phyloP scores from a whole-genome alignment of 2,888 invertebrate genomes.

The Ceriagrion tenellum region DNA sequence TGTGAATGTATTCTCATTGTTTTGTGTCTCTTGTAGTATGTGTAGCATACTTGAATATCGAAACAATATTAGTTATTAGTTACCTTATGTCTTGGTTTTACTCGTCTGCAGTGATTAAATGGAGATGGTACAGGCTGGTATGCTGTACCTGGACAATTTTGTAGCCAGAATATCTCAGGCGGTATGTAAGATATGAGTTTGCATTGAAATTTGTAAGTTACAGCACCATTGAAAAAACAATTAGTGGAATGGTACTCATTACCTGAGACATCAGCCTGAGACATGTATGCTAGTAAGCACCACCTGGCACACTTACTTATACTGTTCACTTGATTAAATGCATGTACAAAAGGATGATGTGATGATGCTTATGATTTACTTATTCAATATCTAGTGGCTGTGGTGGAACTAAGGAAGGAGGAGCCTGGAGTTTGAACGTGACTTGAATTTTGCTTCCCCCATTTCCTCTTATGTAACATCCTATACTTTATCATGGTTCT shows the following conservation, averaged over 20 bases:
- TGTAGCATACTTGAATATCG: neutral
- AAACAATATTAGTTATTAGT: neutral
- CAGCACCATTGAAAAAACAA: neutral
- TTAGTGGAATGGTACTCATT: neutral
- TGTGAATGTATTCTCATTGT: neutral
- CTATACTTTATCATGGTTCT: neutral
- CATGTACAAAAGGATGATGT: neutral
- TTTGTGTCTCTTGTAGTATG: neutral
- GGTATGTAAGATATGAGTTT: slow-evolving; percentile 10
- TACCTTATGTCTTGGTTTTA: neutral
- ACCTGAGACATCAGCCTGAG: neutral
- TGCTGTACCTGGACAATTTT: slow-evolving; percentile 29
- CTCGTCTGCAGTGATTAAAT: slow-evolving; percentile 31
- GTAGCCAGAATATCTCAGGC: neutral
- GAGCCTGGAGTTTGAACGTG: neutral
- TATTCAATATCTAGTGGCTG: neutral
- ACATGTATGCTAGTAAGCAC: neutral
- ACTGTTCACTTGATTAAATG: neutral
- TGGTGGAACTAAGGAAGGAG: neutral
- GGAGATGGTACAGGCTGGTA: slow-evolving; percentile 31
- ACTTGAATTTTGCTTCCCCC: neutral
- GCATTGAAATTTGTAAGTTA: neutral
- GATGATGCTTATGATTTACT: neutral
- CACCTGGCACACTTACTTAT: neutral
- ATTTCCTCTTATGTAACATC: neutral